Percentiles rank a stretch among this genome's conserved stretches.
Conservation (phyloP, 2,797 vertebrate genomes). For the Fratercula arctica region DNA sequence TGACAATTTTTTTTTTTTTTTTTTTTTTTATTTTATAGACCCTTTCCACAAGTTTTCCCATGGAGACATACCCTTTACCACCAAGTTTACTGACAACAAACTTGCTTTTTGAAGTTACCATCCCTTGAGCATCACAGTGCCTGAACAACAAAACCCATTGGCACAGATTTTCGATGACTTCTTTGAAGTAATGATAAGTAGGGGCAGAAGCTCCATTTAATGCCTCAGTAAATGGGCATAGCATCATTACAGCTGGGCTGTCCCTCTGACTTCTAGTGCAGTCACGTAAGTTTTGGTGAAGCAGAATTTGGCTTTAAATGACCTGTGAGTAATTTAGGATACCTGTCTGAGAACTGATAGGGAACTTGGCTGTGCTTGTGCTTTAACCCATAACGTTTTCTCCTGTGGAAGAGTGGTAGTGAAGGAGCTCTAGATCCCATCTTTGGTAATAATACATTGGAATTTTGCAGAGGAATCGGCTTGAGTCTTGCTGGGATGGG, state of each 20-base stretch:
- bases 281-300: neutral
- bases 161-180: neutral
- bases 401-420: neutral
- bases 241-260: neutral
- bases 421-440: neutral
- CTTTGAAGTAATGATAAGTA: neutral
- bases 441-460: neutral
- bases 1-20: neutral
- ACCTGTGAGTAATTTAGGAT: neutral
- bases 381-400: neutral
- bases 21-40: neutral
- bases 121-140: neutral
- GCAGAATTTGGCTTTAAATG: neutral
- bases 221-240: neutral
- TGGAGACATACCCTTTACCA: neutral
- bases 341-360: neutral
- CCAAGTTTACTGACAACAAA: neutral
- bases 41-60: neutral
- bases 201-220: neutral
- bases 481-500: neutral
- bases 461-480: neutral
- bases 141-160: neutral
- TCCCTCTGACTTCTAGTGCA: neutral
- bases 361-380: neutral
- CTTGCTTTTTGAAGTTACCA: neutral